A percentile compares a stretch with the other conserved stretches of the same genome.
Evolutionary conservation across 2,888 invertebrate species (phyloP).

Genomic region (Orthosia incerta): DNA sequence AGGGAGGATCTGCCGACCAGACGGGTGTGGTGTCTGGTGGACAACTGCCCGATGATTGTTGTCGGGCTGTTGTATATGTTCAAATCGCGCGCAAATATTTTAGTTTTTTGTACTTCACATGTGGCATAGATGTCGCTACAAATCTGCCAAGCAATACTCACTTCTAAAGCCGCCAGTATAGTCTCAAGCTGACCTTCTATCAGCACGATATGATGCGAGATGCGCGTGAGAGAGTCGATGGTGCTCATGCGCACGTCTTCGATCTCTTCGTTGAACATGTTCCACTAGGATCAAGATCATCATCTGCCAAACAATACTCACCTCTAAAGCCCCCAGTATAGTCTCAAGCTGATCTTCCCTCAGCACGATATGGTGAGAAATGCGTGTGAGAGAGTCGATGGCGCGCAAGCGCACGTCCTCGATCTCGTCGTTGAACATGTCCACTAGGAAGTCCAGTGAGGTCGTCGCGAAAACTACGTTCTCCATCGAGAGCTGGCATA

Average conservation of each 20-base stretch:
- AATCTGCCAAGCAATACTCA: conserved; percentile 59
- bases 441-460: conserved; percentile 98
- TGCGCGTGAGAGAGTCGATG: conserved; percentile 97
- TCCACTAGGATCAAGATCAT: conserved; percentile 93
- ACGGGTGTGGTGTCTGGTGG: no score
- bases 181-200: conserved; percentile 99
- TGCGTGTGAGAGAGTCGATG: conserved; percentile 97
- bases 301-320: conserved; percentile 60
- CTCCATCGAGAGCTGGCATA: conserved; percentile 96
- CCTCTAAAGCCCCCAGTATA: conserved; percentile 98
- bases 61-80: no score
- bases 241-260: conserved; percentile 98
- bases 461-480: conserved; percentile 96
- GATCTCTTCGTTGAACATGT: conserved; percentile 99
- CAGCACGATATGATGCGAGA: conserved; percentile 96
- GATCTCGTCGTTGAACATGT: conserved; percentile 99
- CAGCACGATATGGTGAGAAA: conserved; percentile 96
- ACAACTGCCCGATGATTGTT: no score
- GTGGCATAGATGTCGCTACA: no score
- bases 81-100: no score
- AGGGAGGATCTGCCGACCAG: no score
- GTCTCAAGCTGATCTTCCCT: conserved; percentile 99
- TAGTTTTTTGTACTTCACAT: no score
- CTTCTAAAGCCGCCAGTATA: conserved; percentile 98
- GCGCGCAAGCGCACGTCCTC: conserved; percentile 98